phyloP scores from a whole-genome alignment of 2,113 vertebrate species.

The Psilopsiagon aurifrons region DNA sequence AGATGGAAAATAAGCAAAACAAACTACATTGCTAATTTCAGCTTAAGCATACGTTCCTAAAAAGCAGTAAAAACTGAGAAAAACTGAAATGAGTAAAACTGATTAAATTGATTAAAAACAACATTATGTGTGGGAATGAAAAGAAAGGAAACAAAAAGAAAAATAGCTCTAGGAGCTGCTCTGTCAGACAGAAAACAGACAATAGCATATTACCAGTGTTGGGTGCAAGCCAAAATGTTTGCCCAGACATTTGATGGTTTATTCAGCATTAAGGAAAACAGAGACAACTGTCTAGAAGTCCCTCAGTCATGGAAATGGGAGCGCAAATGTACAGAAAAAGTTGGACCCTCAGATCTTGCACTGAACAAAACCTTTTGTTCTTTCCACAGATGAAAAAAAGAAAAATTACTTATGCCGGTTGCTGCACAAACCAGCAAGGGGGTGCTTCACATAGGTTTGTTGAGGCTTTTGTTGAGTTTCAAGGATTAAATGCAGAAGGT shows the following conservation, averaged over 20 bases:
- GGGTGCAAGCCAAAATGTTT: constrained; percentile 46
- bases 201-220: constrained; percentile 13
- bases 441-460: neutral
- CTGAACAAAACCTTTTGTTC: neutral
- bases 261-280: constrained; percentile 62
- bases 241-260: constrained; percentile 58
- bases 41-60: neutral
- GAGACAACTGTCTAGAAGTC: constrained; percentile 48
- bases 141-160: neutral
- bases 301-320: neutral
- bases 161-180: constrained; percentile 22
- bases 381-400: neutral
- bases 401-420: neutral
- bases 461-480: neutral
- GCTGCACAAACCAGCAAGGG: neutral
- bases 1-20: constrained; percentile 28
- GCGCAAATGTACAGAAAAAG: neutral
- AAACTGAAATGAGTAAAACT: neutral
- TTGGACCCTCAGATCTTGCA: neutral
- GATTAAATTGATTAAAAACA: constrained; percentile 18
- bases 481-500: neutral
- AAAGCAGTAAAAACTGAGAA: neutral
- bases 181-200: constrained; percentile 56
- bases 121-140: constrained; percentile 44
- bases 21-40: neutral